Evolutionary conservation across 2,113 vertebrate genomes (phyloP), one percentile per base, ranked within the genome.

Genomic region (Mirounga angustirostris): DNA sequence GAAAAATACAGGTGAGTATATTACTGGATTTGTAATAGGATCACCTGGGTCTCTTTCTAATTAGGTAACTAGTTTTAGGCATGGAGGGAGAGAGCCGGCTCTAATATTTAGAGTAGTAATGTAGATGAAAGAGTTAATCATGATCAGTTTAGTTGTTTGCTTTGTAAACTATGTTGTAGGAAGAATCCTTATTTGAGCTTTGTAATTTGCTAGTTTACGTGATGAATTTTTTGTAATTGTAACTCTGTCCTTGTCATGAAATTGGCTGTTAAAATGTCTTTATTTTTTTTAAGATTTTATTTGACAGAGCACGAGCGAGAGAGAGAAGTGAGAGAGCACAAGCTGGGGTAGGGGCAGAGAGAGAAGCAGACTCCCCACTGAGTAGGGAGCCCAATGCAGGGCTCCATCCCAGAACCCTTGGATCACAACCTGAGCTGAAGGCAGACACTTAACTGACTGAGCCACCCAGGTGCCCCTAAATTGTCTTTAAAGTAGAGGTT

Each of bases 171-270:
- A 0, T 82, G 7, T 63, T 96, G 52, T 86, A 76, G 94, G 16
- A 94, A 83, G 67, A 97, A 71, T 71, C 33, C 36, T 85, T 95
- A 56, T 82, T 21, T 83, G 78, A 88, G 76, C 43, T 95, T 93
- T 79, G 7, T 95, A 78, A 88, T 89, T 96, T 92, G 46, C 50
- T 93, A 46, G 3, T 65, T 96, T 97, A 78, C 50, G 43, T 96
- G 50, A 89, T 82, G 78, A 67, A 28, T 61, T 85, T 4, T 86
- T 97, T 73, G 16, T 92, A 89, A 74, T 50, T 88, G 76, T 95
- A 96, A 94, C 84, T 94, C 71, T 88, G 46, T 50, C 67, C 67
- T 89, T 71, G 52, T 89, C 36, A 54, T 86, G 46, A 82, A 92
- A 94, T 85, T 61, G 63, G 14, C 50, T 76, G 15, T 91, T 92